Base-by-base conservation (phyloP, 37 sponge, comb jelly and placozoan genomes). In the Mnemiopsis leidyi region DNA sequence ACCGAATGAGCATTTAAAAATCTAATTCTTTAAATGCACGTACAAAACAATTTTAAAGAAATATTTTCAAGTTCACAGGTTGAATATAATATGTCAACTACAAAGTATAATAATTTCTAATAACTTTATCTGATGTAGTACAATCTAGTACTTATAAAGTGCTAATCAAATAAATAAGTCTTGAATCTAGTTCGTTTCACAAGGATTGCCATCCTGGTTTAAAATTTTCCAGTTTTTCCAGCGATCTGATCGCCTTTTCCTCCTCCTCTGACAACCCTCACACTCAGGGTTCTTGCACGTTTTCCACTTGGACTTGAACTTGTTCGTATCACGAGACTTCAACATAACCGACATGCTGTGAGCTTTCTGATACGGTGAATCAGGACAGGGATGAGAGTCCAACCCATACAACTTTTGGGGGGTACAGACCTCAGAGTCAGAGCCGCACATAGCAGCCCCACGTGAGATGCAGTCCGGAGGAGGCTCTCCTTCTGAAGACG, bases 151-250 rank as follows among this genome's bases (percentile, higher is more conserved):
- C n/a, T 48, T 48, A 48, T 13, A 48, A 48, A 13, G 13, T 13
- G 13, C 5, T 48, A 48, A 48, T 18, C 13, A 48, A 48, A 48
- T 48, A 48, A 13, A 13, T 48, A 18, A 48, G 13, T 48, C 61
- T 48, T 13, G 13, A 48, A 48, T 48, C 61, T 39, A 85, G 36
- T 85, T 40, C 35, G 61, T 40, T 33, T 85, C 61, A 40, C 90
- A 85, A 0, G 90, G 90, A 85, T 85, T 85, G 0, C 61, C 61
- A 40, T 85, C 90, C 61, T 85, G 90, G 36, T 36, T 85, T 29
- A 85, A 85, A 1, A 85, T 33, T 23, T 85, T 85, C 90, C 90
- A 85, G 20, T 9, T 85, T 39, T 85, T 85, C 90, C 90, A 85
- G 9, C 90, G 40, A n/a, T 85, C 90, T 16, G 90, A 38, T 3